phyloP scores from a whole-genome alignment of 2,113 vertebrate genomes.

The Diadophis punctatus region DNA sequence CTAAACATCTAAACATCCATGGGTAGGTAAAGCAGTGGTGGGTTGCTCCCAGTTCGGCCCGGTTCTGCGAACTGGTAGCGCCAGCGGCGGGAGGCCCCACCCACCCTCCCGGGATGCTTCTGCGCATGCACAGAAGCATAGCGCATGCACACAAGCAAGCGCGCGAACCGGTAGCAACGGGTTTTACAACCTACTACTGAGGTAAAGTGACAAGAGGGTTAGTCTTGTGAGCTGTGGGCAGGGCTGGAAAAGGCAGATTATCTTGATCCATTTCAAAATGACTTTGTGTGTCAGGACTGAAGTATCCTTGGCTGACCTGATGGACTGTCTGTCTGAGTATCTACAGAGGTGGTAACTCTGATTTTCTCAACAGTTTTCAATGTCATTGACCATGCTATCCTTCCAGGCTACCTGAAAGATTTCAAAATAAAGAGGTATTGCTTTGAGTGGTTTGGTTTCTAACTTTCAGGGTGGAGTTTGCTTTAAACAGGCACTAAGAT shows the following conservation, averaged over 20 bases:
- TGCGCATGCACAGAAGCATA: too few species aligned
- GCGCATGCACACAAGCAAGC: too few species aligned
- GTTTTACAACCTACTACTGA: too few species aligned
- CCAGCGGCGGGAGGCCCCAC: too few species aligned
- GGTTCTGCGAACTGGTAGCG: too few species aligned
- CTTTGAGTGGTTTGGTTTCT: not conserved
- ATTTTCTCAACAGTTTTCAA: not conserved
- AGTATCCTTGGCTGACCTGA: not conserved
- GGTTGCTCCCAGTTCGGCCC: too few species aligned
- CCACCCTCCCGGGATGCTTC: too few species aligned
- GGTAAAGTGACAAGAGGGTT: not conserved
- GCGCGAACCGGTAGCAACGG: too few species aligned
- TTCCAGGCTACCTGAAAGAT: not conserved
- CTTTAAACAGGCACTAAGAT: not conserved
- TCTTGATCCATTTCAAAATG: not conserved
- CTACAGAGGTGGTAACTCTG: not conserved
- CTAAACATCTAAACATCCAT: not conserved
- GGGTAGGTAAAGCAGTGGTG: not conserved
- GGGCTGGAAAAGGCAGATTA: not conserved
- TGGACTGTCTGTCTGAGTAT: not conserved
- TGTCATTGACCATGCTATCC: not conserved
- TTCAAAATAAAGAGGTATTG: not conserved
- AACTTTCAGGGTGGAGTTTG: not conserved
- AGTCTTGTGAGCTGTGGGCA: not conserved
- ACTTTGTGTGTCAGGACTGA: not conserved